Percentiles rank a stretch among this genome's conserved stretches.
Conservation (phyloP, 2,888 invertebrate genomes). For the Nomada flava region DNA sequence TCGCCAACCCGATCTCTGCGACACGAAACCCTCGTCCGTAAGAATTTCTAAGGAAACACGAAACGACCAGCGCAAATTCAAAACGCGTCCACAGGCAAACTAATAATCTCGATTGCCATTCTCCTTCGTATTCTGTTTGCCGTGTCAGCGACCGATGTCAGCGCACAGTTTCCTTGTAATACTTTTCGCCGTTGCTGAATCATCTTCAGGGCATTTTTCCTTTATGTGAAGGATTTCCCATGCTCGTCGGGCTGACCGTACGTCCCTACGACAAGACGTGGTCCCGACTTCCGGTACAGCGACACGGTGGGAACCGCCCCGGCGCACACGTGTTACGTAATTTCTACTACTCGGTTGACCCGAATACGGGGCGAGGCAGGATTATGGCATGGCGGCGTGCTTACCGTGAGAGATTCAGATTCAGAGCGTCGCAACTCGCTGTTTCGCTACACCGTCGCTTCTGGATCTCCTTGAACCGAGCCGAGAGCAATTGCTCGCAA, state of each 20-base stretch:
- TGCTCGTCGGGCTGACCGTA: slow-evolving; percentile 46
- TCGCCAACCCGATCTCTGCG: neutral
- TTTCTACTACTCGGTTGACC: slow-evolving; percentile 78
- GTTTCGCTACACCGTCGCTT: slow-evolving; percentile 59
- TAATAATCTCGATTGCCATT: neutral
- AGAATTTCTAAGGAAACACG: slow-evolving; percentile 8
- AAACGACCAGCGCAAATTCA: neutral
- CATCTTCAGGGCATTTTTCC: slow-evolving; percentile 28
- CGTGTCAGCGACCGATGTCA: neutral
- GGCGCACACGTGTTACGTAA: slow-evolving; percentile 74
- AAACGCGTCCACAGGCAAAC: neutral
- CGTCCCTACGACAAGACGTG: slow-evolving; percentile 56
- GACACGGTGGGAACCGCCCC: slow-evolving; percentile 78
- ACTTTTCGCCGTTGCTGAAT: slow-evolving; percentile 30
- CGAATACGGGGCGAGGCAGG: slow-evolving; percentile 79
- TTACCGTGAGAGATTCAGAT: slow-evolving; percentile 82
- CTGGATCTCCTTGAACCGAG: slow-evolving; percentile 82
- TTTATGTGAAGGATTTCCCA: slow-evolving; percentile 48
- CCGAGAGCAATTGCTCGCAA: slow-evolving; percentile 67
- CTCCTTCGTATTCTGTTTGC: neutral
- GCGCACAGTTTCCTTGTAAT: slow-evolving; percentile 38
- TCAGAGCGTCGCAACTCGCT: slow-evolving; percentile 81
- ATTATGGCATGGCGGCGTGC: slow-evolving; percentile 66
- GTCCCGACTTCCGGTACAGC: slow-evolving; percentile 76
- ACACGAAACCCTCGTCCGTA: neutral